Evolutionary conservation across 1,140 invertebrate species (phyloP).

Genomic region (Lineus longissimus): DNA sequence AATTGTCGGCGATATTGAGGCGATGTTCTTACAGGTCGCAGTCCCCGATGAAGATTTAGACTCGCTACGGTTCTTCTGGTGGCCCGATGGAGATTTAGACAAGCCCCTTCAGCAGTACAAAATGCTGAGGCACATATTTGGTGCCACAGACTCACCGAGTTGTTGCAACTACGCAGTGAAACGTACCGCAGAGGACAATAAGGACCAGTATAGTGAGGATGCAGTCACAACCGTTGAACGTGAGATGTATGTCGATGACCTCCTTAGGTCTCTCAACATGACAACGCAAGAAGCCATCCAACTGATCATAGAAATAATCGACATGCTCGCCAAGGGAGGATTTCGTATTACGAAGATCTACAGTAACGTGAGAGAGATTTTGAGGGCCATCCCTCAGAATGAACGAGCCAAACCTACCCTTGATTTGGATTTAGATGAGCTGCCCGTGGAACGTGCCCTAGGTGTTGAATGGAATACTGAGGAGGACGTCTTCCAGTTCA

Average conservation of each 20-base stretch:
- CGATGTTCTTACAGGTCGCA: constrained; percentile 25
- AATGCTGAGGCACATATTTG: constrained; percentile 25
- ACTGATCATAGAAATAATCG: not conserved
- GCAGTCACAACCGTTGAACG: constrained; percentile 11
- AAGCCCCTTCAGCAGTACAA: constrained; percentile 13
- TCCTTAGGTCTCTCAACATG: constrained; percentile 8
- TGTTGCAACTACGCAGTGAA: constrained; percentile 18
- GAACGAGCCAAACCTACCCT: constrained; percentile 3
- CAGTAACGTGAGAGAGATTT: constrained; percentile 8
- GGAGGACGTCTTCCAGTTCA: too few species aligned
- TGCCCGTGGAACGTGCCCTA: constrained; percentile 12
- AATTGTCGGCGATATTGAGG: constrained; percentile 19
- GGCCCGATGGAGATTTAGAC: constrained; percentile 13
- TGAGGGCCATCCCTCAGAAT: constrained; percentile 9
- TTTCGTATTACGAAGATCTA: constrained; percentile 16
- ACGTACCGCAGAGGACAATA: constrained; percentile 14
- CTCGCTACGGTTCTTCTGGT: too few species aligned
- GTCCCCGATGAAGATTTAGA: constrained; percentile 14
- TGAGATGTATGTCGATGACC: constrained; percentile 25
- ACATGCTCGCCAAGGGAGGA: constrained; percentile 6
- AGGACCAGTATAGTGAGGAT: not conserved
- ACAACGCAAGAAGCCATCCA: constrained; percentile 10
- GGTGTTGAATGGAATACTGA: constrained; percentile 18
- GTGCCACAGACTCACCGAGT: constrained; percentile 21
- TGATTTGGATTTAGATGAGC: not conserved